These are phyloP conservation scores for Geotrupes spiniger DNA, from an alignment of 2,888 invertebrate genomes.

Conservation along the genomic window DNA sequence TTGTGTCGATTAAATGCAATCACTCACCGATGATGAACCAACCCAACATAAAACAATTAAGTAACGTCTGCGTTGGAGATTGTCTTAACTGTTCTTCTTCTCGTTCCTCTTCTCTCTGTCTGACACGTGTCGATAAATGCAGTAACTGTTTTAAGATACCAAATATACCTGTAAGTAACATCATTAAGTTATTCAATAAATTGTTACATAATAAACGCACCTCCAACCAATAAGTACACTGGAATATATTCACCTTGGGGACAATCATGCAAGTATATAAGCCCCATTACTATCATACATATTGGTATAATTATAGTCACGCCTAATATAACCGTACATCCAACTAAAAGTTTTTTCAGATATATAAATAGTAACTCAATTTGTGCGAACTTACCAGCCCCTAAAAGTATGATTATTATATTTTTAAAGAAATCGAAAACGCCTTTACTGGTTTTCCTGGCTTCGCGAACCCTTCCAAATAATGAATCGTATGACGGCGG, in stretches of 20 bases:
- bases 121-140: slow-evolving; percentile 56
- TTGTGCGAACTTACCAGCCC: slow-evolving; percentile 59
- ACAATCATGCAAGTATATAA: slow-evolving; percentile 62
- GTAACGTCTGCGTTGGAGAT: slow-evolving; percentile 55
- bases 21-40: slow-evolving; percentile 67
- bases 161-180: slow-evolving; percentile 53
- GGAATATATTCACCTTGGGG: slow-evolving; percentile 67
- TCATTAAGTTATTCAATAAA: background rate
- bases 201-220: slow-evolving; percentile 31
- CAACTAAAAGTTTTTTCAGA: slow-evolving; percentile 53
- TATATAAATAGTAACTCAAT: slow-evolving; percentile 2
- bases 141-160: slow-evolving; percentile 63
- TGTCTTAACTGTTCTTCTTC: slow-evolving; percentile 56
- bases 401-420: slow-evolving; percentile 57
- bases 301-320: slow-evolving; percentile 63
- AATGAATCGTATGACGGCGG: slow-evolving; percentile 68
- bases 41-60: slow-evolving; percentile 63
- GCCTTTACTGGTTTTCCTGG: slow-evolving; percentile 59
- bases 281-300: slow-evolving; percentile 67
- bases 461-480: slow-evolving; percentile 62
- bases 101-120: slow-evolving; percentile 55
- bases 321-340: slow-evolving; percentile 63
- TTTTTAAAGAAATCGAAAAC: slow-evolving; percentile 62
- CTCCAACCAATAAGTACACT: slow-evolving; percentile 65
- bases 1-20: background rate